Evolutionary conservation across 2,113 vertebrate genomes (phyloP).

Genomic region (Phoxinus phoxinus): DNA sequence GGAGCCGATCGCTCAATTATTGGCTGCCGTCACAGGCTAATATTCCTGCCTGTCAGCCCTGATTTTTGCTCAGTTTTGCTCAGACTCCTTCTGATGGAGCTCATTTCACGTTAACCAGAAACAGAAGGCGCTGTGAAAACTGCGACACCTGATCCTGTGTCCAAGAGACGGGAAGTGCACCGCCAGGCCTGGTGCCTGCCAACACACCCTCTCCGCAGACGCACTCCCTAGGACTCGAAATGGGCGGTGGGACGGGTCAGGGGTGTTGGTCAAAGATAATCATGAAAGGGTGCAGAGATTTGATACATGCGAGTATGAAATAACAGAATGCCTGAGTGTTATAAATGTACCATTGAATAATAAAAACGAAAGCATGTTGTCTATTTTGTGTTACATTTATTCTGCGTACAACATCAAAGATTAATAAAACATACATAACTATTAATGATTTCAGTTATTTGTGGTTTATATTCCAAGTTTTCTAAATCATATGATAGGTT

Average conservation of each 20-base stretch:
- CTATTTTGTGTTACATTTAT: neutral
- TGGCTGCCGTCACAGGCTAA: slow-evolving; percentile 80
- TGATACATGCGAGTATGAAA: slow-evolving; percentile 4
- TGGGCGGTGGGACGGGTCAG: neutral
- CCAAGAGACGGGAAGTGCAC: slow-evolving; percentile 69
- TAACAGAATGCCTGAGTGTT: neutral
- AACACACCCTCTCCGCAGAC: slow-evolving; percentile 58
- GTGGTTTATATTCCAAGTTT: too few relatives aligned
- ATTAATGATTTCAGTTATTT: neutral
- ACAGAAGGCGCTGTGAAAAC: slow-evolving; percentile 84
- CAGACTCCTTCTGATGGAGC: slow-evolving; percentile 82
- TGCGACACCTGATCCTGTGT: slow-evolving; percentile 81
- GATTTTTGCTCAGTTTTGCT: slow-evolving; percentile 83
- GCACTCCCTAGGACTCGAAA: slow-evolving; percentile 53
- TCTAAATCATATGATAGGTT: too few relatives aligned
- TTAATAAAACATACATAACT: neutral
- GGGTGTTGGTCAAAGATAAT: slow-evolving; percentile 21
- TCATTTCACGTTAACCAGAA: slow-evolving; percentile 81
- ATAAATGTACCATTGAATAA: neutral
- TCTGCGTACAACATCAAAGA: too few relatives aligned
- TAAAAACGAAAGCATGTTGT: neutral
- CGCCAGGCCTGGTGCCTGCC: slow-evolving; percentile 63
- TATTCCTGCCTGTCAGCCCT: slow-evolving; percentile 85
- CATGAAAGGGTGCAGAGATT: neutral
- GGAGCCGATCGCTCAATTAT: slow-evolving; percentile 83